Evolutionary conservation across 2,888 invertebrate species (phyloP).

Genomic region (Diadegma fenestrale): DNA sequence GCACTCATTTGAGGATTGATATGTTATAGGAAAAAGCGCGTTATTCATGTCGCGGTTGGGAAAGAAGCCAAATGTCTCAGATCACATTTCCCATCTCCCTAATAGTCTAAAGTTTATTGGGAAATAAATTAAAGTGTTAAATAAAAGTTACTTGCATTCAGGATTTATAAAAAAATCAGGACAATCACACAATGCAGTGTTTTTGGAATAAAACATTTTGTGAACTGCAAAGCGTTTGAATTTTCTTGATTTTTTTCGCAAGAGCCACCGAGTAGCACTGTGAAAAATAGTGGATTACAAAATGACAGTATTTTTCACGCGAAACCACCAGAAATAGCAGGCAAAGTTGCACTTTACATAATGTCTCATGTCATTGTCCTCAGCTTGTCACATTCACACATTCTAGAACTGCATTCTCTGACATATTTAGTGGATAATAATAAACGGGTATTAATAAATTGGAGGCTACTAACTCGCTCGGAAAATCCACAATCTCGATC

Average conservation of each 20-base stretch:
- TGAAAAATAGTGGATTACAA: neutral
- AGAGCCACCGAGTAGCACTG: neutral
- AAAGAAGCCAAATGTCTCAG: slow-evolving; percentile 56
- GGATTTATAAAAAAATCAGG: neutral
- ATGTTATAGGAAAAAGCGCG: neutral
- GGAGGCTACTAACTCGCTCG: slow-evolving; percentile 4
- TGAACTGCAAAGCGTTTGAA: neutral
- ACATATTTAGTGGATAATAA: slow-evolving; percentile 57
- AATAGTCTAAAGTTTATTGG: slow-evolving; percentile 45
- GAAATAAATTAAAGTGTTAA: slow-evolving; percentile 19
- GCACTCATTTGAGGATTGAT: neutral
- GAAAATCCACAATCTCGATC: slow-evolving; percentile 35
- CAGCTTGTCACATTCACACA: neutral
- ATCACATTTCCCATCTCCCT: slow-evolving; percentile 59
- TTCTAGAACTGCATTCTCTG: slow-evolving; percentile 16
- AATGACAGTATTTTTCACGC: neutral
- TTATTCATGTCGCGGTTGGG: slow-evolving; percentile 31
- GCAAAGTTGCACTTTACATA: neutral
- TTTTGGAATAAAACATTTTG: neutral
- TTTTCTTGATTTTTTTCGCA: neutral
- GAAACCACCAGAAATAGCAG: neutral
- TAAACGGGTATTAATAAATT: slow-evolving; percentile 60
- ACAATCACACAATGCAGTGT: neutral
- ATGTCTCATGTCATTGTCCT: slow-evolving; percentile 47
- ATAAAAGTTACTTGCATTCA: neutral